These are phyloP conservation scores for Sylvicapra grimmia DNA, from an alignment of 2,113 vertebrate genomes.

Conservation along the genomic window DNA sequence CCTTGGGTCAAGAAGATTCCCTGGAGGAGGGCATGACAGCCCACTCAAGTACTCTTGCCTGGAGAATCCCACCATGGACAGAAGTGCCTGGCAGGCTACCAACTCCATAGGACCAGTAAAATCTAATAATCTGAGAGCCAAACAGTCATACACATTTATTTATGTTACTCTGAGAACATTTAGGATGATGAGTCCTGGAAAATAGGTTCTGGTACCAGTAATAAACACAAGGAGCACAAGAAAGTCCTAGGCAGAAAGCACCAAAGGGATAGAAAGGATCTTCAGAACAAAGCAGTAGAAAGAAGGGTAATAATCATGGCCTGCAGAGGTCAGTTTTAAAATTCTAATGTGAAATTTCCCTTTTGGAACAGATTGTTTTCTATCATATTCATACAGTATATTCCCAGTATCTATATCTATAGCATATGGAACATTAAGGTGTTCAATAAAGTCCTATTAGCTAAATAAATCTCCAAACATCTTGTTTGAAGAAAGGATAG, in stretches of 20 bases:
- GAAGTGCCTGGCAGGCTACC: accelerated
- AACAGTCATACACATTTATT: background rate
- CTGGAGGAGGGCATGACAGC: background rate
- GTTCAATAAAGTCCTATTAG: background rate
- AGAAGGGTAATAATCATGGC: background rate
- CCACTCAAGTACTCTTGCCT: background rate
- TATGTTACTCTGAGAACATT: background rate
- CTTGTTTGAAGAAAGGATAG: background rate
- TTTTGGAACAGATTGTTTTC: background rate
- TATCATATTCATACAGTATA: background rate
- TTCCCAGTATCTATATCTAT: background rate
- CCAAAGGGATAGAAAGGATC: background rate
- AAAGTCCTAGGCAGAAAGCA: background rate
- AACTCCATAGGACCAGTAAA: background rate
- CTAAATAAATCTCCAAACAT: background rate
- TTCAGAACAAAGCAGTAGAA: background rate
- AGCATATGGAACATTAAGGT: background rate
- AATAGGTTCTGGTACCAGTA: background rate
- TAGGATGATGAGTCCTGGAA: background rate
- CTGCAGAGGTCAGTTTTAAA: background rate
- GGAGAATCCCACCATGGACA: background rate
- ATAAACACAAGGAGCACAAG: background rate
- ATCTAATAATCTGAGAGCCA: conserved; percentile 14
- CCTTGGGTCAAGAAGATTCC: background rate
- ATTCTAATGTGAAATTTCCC: background rate